Evolutionary conservation across 2,113 vertebrate species (phyloP).

Genomic region (Gnathonemus echidnorhynchus): DNA sequence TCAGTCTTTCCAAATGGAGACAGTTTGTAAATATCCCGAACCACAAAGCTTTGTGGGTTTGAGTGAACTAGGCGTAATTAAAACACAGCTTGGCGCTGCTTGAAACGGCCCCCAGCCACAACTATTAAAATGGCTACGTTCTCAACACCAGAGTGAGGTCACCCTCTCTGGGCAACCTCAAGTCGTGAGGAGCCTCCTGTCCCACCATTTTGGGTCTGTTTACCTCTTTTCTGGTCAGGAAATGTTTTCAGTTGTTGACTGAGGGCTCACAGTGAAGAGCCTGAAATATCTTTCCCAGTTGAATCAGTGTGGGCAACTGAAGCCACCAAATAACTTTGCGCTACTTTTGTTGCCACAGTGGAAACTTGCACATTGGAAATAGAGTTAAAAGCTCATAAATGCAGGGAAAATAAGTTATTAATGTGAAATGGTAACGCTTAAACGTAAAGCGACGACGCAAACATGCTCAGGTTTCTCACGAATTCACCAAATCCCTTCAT

Average conservation of each 20-base stretch:
- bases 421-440: background rate
- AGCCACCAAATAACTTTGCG: conserved; percentile 32
- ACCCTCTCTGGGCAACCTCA: conserved; percentile 7
- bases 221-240: conserved; percentile 3
- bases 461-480: background rate
- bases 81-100: conserved; percentile 14
- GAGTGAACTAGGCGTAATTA: conserved; percentile 15
- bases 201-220: background rate
- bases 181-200: background rate
- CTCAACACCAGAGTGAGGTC: conserved; percentile 20
- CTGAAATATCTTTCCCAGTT: conserved; percentile 4
- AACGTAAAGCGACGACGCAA: background rate
- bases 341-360: conserved; percentile 46
- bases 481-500: background rate
- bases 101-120: conserved; percentile 15
- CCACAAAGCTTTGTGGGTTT: conserved; percentile 14
- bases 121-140: conserved; percentile 21
- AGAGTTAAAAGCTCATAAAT: background rate
- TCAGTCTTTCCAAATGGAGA: conserved; percentile 19
- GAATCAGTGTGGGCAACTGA: background rate
- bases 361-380: background rate
- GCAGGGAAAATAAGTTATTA: background rate
- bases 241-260: conserved; percentile 12
- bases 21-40: conserved; percentile 25
- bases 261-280: background rate